Evolutionary conservation across 2,888 invertebrate genomes (phyloP), one percentile per base, ranked within the genome.

Genomic region (Strigamia transsilvanica): DNA sequence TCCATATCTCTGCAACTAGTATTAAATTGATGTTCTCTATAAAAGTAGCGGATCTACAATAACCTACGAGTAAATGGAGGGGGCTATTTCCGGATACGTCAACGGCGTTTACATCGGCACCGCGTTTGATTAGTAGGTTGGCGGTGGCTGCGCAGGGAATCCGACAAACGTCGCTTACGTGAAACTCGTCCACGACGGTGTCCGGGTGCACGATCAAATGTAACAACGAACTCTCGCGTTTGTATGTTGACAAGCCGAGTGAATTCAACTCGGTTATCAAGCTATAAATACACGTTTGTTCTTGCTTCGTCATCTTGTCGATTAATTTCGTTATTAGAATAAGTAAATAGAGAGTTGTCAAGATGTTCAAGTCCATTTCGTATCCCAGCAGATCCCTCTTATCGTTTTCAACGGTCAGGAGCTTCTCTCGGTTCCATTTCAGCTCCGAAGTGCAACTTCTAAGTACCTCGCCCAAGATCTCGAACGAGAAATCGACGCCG

Each of bases 101-200:
- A 86, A 93, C 91, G 3, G 93, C 93, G 87, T 94, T 93, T 0
- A 94, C 93, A 84, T 93, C 91, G 7, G 93, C 93, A 4, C 96
- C 96, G 86, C 94, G 95, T 85, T 93, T 91, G 41, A 96, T 91
- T 56, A 96, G 88, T 83, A 96, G 88, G 83, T 91, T 90, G 10
- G 93, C 91, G 0, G 95, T 94, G 46, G 92, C 91, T 41, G 91
- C 90, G 87, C 95, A 95, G 0, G 96, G 96, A 88, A 95, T 96
- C 87, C 94, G 95, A 91, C 95, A 95, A 83, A 95, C 92, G 87
- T 96, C 95, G 87, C 93, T 94, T 0, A 95, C 96, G 86, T 96
- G 96, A 23, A 61, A 96, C 87, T 96, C 95, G 87, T 97, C 96
- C 0, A 97, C 94, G 0, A 94, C 93, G 38, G 95, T 96, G 81